Evolutionary conservation across 2,113 vertebrate genomes (phyloP).

Genomic region (Orthonyx spaldingii): DNA sequence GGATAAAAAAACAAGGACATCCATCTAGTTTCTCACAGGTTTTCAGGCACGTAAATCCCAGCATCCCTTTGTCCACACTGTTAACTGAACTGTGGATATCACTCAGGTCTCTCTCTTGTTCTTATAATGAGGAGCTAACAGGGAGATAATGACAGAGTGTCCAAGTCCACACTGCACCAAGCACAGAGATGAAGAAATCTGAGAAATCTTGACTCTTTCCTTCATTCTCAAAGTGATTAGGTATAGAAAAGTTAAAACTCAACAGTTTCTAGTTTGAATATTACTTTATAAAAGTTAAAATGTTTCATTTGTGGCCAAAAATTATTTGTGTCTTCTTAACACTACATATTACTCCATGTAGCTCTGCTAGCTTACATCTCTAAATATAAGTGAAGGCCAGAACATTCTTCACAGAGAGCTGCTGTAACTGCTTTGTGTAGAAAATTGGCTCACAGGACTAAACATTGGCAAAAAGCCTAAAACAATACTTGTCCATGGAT

Average conservation of each 20-base stretch:
- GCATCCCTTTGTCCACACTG: neutral
- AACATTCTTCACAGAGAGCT: neutral
- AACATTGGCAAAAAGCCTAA: conserved; percentile 40
- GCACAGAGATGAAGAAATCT: neutral
- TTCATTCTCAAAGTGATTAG: neutral
- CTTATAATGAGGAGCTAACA: neutral
- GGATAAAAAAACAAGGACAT: neutral
- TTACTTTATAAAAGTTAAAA: neutral
- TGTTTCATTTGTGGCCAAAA: neutral
- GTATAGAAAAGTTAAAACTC: neutral
- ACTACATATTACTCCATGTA: neutral
- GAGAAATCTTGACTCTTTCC: neutral
- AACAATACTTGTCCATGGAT: neutral
- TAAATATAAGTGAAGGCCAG: neutral
- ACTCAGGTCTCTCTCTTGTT: neutral
- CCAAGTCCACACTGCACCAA: neutral
- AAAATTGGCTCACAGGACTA: neutral
- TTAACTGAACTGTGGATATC: neutral
- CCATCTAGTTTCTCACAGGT: neutral
- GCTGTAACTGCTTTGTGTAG: neutral
- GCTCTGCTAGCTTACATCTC: neutral
- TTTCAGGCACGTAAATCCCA: neutral
- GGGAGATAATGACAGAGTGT: neutral
- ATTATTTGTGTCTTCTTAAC: neutral
- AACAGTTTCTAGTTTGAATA: neutral